Evolutionary conservation across 2,797 vertebrate genomes (phyloP), one percentile per base, ranked within the genome.

Genomic region (Myiotriccus ornatus): DNA sequence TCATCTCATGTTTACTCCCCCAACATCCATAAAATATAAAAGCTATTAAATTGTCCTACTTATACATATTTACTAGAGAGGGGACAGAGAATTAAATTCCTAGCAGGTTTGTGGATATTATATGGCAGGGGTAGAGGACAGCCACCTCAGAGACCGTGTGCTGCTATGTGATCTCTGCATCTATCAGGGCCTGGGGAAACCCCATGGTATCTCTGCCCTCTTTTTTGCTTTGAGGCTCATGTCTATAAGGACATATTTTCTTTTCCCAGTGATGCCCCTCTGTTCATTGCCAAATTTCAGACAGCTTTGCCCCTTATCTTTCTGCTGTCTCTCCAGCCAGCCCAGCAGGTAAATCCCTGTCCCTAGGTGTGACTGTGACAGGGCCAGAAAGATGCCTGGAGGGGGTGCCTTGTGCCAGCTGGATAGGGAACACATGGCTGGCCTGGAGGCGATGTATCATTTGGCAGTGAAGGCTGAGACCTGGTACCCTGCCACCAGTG

Each of bases 371-470:
- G 69, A 21, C 44, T 39, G n/a, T 32, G 49, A 23, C 10, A 14
- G 24, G 22, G 52, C 19, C 53, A 46, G 46, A 78, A 92, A 30
- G 9, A 22, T 0, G 5, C 32, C 46, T 25, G 27, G 16, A 23
- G 37, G 3, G 2, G 10, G 65, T 69, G 67, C 34, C 30, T 10
- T 7, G 6, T 52, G 64, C 22, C 39, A 63, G 47, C 60, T 39
- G 68, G 55, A 32, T 35, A 39, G 63, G 14, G n/a, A 80, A 7
- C 1, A 4, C 3, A 2, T 0, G 1, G 47, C 34, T n/a, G 32
- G 32, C 50, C 19, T 11, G 68, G n/a, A 35, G 32, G 35, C 0
- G 0, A 37, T 1, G 4, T 10, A 6, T 0, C 2, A 10, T 30
- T 63, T 37, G 20, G 41, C 30, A 53, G 20, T 6, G 39, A 49